Conservation (phyloP, 2,113 vertebrate genomes). For the Dromas ardeola region DNA sequence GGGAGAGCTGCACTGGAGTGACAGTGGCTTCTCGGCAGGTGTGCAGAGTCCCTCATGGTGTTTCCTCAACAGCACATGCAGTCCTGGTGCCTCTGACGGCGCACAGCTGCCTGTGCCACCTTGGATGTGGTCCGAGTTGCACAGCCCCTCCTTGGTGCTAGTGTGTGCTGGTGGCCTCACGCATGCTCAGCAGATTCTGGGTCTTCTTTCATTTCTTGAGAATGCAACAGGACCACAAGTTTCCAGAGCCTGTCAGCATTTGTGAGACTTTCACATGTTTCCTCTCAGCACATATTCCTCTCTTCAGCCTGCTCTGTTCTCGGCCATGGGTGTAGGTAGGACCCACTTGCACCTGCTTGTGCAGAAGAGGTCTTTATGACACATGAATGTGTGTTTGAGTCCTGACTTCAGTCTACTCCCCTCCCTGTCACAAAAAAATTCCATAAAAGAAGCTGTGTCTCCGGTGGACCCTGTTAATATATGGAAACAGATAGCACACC, state of each 20-base stretch:
- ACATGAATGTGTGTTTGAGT: neutral
- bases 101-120: neutral
- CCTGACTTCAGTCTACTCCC: neutral
- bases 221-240: neutral
- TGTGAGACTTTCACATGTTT: neutral
- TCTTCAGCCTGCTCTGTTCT: neutral
- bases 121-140: fast-evolving
- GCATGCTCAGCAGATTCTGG: fast-evolving
- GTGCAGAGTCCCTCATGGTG: fast-evolving
- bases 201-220: neutral
- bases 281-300: neutral
- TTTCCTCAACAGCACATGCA: fast-evolving
- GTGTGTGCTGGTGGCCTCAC: too few species aligned
- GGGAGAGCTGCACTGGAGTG: neutral
- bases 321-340: fast-evolving
- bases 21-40: neutral
- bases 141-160: fast-evolving
- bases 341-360: neutral
- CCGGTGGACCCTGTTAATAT: neutral
- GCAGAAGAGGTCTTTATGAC: neutral
- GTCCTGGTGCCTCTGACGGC: neutral
- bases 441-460: neutral
- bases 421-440: neutral
- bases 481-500: neutral
- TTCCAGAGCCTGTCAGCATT: neutral